Base-by-base conservation (phyloP, 2,888 invertebrate genomes). In the Calliphora vomitoria region DNA sequence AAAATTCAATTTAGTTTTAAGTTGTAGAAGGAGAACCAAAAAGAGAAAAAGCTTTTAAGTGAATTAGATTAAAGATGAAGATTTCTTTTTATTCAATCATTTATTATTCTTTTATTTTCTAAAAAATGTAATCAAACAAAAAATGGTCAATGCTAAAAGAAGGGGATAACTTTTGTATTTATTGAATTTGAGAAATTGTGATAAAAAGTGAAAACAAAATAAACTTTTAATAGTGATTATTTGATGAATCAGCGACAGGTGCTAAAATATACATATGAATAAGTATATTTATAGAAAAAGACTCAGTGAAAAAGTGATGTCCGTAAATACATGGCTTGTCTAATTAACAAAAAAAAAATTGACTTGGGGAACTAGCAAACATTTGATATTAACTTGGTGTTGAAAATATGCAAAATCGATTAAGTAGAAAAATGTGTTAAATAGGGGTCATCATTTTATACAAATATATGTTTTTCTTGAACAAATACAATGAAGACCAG, bases 1-100 rank as follows among this genome's bases (percentile, higher is more conserved):
- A 35, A 25, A 25, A 25, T 25, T 25, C 25, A 25, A 25, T 25
- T 25, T 25, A 64, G 53, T 80, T 68, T 80, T 31, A 47, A 66
- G 15, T 25, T 75, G 31, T 8, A 18, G 15, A 78, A 58, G 20
- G 8, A 18, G 35, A 31, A 69, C 5, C 55, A 11, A 60, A 69
- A 31, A 68, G 8, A 53, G 31, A 68, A 78, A 85, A 78, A 85
- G 55, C 76, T 82, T 82, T 85, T 72, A 85, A 82, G 47, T 72
- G 76, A 82, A 85, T 85, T 85, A 47, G 18, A 80, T 85, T 85
- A 58, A 81, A 80, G 15, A 66, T 66, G 60, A 55, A 41, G 50
- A 58, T 44, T 66, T 66, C 35, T 53, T 20, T 55, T 78, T 58
- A 20, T 55, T 55, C 35, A 53, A 1, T 72, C 31, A 47, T 38